Conservation (phyloP, 1,140 invertebrate genomes). For the Drosophila subpulchrella region DNA sequence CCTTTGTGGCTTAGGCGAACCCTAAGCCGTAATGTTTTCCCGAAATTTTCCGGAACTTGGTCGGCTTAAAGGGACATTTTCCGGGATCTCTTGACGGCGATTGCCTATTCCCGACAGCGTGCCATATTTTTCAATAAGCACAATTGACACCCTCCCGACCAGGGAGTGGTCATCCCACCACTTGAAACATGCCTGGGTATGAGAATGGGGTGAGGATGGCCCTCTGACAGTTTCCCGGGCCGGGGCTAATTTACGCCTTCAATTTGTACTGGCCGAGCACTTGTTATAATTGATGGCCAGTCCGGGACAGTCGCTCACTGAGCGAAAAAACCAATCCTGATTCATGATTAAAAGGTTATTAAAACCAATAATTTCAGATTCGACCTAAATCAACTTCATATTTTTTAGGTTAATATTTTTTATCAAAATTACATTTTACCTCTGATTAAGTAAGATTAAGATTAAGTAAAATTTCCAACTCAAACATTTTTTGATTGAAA, state of each 20-base stretch:
- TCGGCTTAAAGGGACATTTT: constrained; percentile 23
- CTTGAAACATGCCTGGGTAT: constrained; percentile 10
- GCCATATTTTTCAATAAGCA: constrained; percentile 70
- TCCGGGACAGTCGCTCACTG: constrained; percentile 20
- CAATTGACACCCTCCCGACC: constrained; percentile 55
- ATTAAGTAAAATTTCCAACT: too few species aligned
- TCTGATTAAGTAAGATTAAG: too few species aligned
- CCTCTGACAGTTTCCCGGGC: constrained; percentile 19
- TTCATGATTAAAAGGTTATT: too few species aligned
- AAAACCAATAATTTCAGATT: too few species aligned
- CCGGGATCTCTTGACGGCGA: constrained; percentile 11
- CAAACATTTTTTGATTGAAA: too few species aligned
- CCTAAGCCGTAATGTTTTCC: constrained; percentile 2
- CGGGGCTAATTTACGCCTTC: constrained; percentile 67
- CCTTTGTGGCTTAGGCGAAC: constrained; percentile 31
- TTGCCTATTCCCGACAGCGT: constrained; percentile 30
- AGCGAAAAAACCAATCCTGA: not conserved
- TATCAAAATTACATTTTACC: too few species aligned
- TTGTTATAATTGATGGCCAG: constrained; percentile 73
- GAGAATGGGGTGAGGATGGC: not conserved
- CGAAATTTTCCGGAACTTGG: constrained; percentile 13
- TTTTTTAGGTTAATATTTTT: too few species aligned
- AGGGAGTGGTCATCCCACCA: constrained; percentile 2
- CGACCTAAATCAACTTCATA: too few species aligned
- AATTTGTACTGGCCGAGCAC: constrained; percentile 65